A percentile compares a stretch with the other conserved stretches of the same genome.
phyloP scores from a whole-genome alignment of 2,113 vertebrate species.

The Sinosuthora webbiana region DNA sequence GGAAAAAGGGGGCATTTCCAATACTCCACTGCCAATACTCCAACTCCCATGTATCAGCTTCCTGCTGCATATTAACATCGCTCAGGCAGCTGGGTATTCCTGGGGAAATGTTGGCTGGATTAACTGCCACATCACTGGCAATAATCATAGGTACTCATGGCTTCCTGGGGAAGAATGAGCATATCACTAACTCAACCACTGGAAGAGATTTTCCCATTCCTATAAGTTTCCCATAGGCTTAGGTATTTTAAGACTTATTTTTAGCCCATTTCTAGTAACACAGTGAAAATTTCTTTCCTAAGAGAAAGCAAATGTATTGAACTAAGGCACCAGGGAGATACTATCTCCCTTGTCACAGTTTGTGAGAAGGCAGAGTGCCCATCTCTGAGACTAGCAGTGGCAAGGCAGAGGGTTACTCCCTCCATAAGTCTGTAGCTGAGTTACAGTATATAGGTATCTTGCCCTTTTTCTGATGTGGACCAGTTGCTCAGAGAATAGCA shows the following conservation, averaged over 20 bases:
- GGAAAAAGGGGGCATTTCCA: neutral
- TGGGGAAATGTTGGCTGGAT: neutral
- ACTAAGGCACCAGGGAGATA: neutral
- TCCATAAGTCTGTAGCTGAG: neutral
- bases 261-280: neutral
- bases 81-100: neutral
- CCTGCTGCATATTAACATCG: neutral
- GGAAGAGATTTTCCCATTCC: neutral
- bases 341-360: neutral
- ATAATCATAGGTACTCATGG: neutral
- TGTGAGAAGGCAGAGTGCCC: neutral
- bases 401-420: neutral
- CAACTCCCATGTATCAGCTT: neutral
- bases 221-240: neutral
- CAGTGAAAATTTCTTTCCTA: neutral
- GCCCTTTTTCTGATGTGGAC: neutral
- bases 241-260: neutral
- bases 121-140: slow-evolving; percentile 9
- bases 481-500: neutral
- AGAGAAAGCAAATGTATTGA: neutral
- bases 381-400: neutral
- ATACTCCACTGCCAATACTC: neutral
- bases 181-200: neutral
- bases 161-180: neutral
- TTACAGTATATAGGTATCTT: neutral